phyloP scores from a whole-genome alignment of 2,797 vertebrate species.

The Mustela erminea region DNA sequence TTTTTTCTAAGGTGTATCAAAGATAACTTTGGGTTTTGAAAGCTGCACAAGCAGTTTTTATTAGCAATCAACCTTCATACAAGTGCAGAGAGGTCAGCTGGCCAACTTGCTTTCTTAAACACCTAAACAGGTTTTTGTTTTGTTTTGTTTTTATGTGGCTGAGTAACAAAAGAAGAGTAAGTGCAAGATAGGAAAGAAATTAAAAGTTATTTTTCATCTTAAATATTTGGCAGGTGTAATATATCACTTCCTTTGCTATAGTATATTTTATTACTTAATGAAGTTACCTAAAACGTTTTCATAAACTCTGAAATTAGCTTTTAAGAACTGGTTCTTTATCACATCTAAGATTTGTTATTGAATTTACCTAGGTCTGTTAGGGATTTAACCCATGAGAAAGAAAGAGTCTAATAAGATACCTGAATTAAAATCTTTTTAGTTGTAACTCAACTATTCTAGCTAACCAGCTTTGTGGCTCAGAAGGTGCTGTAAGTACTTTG shows the following conservation, averaged over 20 bases:
- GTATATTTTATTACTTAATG: background rate
- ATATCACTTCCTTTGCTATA: background rate
- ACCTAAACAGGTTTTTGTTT: too few species aligned
- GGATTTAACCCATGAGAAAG: slow-evolving; percentile 16
- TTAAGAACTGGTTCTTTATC: background rate
- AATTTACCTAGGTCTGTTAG: background rate
- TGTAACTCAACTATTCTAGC: too few species aligned
- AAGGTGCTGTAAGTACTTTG: background rate
- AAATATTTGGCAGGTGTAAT: background rate
- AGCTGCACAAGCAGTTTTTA: background rate
- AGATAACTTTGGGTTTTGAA: slow-evolving; percentile 1
- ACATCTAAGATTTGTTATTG: background rate
- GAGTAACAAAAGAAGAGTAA: background rate
- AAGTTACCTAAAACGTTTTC: slow-evolving; percentile 3
- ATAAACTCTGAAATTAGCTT: slow-evolving; percentile 33
- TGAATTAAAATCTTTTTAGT: too few species aligned
- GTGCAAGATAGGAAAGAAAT: background rate
- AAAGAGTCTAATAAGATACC: background rate
- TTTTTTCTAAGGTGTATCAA: background rate
- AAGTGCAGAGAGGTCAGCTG: background rate
- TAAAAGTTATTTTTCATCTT: background rate
- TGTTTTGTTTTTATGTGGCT: background rate
- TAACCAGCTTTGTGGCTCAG: background rate
- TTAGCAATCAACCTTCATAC: background rate
- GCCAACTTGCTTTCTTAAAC: background rate